phyloP scores from a whole-genome alignment of 2,113 vertebrate species.

The Aptenodytes forsteri region DNA sequence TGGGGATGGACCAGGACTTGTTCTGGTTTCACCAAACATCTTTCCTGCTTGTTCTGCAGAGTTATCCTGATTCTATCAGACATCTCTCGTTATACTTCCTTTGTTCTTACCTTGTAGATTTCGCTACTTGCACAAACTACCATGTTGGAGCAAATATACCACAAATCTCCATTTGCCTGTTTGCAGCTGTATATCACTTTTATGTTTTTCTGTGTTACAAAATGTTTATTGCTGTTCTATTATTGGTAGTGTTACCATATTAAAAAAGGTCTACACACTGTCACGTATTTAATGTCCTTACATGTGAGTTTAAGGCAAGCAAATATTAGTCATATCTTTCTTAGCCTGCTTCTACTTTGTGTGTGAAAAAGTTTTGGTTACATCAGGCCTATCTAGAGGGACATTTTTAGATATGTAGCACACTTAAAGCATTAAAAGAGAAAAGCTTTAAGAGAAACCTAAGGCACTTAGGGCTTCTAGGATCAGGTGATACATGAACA shows the following conservation, averaged over 20 bases:
- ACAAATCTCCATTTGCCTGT: not conserved
- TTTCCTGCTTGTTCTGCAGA: not conserved
- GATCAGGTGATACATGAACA: not conserved
- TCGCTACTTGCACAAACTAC: not conserved
- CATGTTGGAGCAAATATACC: not conserved
- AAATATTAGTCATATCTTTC: not conserved
- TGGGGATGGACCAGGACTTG: not conserved
- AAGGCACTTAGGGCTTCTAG: not conserved
- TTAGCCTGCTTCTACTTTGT: not conserved
- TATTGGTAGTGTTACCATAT: not conserved
- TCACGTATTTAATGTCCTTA: not conserved
- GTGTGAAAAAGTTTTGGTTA: not conserved
- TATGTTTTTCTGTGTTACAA: not conserved
- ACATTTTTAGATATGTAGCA: not conserved
- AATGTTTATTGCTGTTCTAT: not conserved
- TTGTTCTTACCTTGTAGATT: not conserved
- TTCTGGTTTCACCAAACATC: not conserved
- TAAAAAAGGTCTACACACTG: not conserved
- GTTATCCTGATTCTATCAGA: not conserved
- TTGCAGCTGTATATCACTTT: not conserved
- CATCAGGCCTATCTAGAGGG: not conserved
- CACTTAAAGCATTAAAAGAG: not conserved
- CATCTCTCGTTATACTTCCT: not conserved
- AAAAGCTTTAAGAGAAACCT: not conserved
- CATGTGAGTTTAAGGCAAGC: not conserved